Conservation (phyloP, 1,140 invertebrate species). For the Bombus pascuorum region DNA sequence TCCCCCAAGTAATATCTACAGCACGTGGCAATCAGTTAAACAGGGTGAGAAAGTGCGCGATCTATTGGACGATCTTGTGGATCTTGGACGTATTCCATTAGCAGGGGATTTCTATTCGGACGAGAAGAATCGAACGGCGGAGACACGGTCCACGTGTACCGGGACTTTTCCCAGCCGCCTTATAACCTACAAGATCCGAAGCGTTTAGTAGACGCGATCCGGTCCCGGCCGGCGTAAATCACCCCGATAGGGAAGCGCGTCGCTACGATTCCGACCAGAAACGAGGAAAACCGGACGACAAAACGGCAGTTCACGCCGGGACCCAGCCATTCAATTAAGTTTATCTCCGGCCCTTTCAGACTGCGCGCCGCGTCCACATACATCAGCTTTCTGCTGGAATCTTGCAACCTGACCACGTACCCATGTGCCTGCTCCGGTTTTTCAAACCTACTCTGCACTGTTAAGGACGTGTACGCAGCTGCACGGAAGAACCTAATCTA, state of each 20-base stretch:
- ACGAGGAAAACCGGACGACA: conserved; percentile 48
- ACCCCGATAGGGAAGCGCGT: conserved; percentile 44
- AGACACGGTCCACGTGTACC: background rate
- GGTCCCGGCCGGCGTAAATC: conserved; percentile 22
- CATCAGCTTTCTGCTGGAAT: conserved; percentile 30
- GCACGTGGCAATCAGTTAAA: background rate
- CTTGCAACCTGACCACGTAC: conserved; percentile 48
- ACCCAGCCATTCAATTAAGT: conserved; percentile 66
- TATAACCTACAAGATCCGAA: conserved; percentile 40
- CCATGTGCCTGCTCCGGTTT: background rate
- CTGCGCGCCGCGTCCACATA: conserved; percentile 41
- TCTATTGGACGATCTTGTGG: background rate
- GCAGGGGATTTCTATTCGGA: conserved; percentile 36
- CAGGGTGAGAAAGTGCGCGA: background rate
- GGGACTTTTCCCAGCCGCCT: conserved; percentile 3
- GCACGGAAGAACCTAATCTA: background rate
- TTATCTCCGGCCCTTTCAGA: conserved; percentile 55
- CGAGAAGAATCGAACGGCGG: background rate
- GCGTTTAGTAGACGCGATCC: conserved; percentile 43
- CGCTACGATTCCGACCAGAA: conserved; percentile 39
- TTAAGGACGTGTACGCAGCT: background rate
- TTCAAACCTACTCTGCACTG: conserved; percentile 1
- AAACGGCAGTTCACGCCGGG: conserved; percentile 54
- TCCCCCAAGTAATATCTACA: background rate
- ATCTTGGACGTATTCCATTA: conserved; percentile 46